Percentiles rank a stretch among this genome's conserved stretches.
Evolutionary conservation across 1,140 invertebrate species (phyloP).

Genomic region (Ctenoplectra terminalis): DNA sequence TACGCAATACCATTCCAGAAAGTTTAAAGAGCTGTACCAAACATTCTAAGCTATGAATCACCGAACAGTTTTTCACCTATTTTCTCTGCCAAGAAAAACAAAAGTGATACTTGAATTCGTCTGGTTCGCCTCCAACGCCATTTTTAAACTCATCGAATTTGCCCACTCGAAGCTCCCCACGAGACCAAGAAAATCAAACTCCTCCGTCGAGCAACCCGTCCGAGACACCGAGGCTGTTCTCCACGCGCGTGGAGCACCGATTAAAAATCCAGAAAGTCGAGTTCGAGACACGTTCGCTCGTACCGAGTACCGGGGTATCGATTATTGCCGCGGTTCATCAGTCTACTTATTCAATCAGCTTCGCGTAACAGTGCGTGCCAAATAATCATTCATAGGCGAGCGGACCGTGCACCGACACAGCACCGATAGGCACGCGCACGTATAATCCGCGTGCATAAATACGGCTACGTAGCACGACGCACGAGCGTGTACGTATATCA

Average conservation of each 20-base stretch:
- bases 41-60: too few species aligned
- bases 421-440: not conserved
- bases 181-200: not conserved
- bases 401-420: too few species aligned
- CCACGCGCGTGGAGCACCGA: not conserved
- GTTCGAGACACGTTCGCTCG: not conserved
- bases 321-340: conserved; percentile 23
- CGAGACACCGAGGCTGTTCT: not conserved
- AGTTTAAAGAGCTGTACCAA: too few species aligned
- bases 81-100: not conserved
- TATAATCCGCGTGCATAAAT: conserved; percentile 10
- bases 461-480: not conserved
- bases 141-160: not conserved
- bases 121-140: not conserved
- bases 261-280: not conserved
- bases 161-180: not conserved
- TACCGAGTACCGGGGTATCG: not conserved
- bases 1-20: too few species aligned
- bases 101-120: not conserved
- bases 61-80: too few species aligned
- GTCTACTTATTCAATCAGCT: conserved; percentile 48
- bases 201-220: too few species aligned
- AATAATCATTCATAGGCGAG: conserved; percentile 42
- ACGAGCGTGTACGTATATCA: conserved; percentile 34
- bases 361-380: conserved; percentile 46